phyloP scores from a whole-genome alignment of 64 coral and sea anemone species.

The Catalaphyllia jardinei region DNA sequence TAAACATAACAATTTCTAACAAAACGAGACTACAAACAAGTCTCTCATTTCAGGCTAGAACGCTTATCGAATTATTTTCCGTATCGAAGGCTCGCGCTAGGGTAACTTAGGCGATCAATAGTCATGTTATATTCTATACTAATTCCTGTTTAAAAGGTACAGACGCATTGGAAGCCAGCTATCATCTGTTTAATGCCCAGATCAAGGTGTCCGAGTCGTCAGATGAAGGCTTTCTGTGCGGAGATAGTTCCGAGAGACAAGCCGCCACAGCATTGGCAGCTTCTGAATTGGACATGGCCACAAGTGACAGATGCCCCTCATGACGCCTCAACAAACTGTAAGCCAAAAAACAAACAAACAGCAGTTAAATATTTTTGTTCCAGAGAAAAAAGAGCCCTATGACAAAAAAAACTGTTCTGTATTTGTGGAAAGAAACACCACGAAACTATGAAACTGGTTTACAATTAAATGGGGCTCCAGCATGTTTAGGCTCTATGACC shows the following conservation, averaged over 20 bases:
- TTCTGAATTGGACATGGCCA: slow-evolving; percentile 93
- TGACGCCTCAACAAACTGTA: slow-evolving; percentile 78
- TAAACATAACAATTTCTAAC: too few relatives aligned
- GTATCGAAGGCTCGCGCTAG: too few relatives aligned
- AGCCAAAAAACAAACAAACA: neutral
- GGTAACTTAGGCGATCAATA: neutral
- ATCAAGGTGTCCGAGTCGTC: slow-evolving; percentile 34
- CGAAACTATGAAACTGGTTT: too few relatives aligned
- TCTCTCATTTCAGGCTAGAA: too few relatives aligned
- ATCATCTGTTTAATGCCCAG: slow-evolving; percentile 59
- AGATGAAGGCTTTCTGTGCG: slow-evolving; percentile 82
- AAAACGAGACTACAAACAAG: too few relatives aligned
- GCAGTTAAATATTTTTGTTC: too few relatives aligned
- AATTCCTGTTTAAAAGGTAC: neutral
- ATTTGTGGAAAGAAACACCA: too few relatives aligned
- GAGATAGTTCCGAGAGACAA: slow-evolving; percentile 84
- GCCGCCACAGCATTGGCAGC: slow-evolving; percentile 80
- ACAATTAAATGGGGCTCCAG: too few relatives aligned
- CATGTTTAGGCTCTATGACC: too few relatives aligned
- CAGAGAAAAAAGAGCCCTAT: too few relatives aligned
- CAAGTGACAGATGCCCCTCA: slow-evolving; percentile 65
- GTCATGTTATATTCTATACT: neutral
- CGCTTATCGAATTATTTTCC: too few relatives aligned
- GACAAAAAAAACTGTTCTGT: too few relatives aligned
- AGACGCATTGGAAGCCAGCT: neutral